A percentile compares a stretch with the other conserved stretches of the same genome.
Evolutionary conservation across 1,140 invertebrate species (phyloP).

Genomic region (Nasonia vitripennis): DNA sequence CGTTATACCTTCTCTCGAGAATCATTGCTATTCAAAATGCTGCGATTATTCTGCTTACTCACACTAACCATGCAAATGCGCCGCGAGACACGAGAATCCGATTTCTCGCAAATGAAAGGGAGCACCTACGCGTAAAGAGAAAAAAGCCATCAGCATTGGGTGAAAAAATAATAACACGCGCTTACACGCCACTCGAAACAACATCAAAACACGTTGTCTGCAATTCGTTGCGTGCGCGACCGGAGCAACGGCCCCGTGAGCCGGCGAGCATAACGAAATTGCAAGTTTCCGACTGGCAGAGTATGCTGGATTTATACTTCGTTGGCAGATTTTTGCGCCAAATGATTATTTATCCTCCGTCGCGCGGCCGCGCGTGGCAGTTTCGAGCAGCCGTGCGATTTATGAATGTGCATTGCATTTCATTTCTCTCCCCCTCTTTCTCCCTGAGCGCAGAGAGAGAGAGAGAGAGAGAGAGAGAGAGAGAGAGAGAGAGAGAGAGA

Average conservation of each 20-base stretch:
- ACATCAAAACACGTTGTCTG: not conserved
- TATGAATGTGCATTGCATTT: slow-evolving; percentile 33
- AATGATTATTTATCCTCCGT: slow-evolving; percentile 19
- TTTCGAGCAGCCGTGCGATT: slow-evolving; percentile 7
- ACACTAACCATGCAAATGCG: too few relatives aligned
- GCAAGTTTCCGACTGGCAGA: not conserved
- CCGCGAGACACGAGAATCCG: too few relatives aligned
- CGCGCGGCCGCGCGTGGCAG: not conserved
- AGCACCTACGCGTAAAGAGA: too few relatives aligned
- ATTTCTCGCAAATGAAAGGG: too few relatives aligned
- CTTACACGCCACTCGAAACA: too few relatives aligned
- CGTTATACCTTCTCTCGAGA: too few relatives aligned
- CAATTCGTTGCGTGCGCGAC: too few relatives aligned
- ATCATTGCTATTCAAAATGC: too few relatives aligned
- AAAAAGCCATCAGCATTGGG: too few relatives aligned
- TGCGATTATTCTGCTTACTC: too few relatives aligned
- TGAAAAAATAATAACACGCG: too few relatives aligned
- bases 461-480: not conserved
- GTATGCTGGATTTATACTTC: slow-evolving; percentile 16
- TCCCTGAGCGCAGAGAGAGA: not conserved
- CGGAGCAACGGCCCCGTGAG: not conserved
- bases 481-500: not conserved
- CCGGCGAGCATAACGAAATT: not conserved
- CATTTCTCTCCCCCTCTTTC: not conserved
- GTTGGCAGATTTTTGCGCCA: slow-evolving; percentile 2